A percentile compares a stretch with the other conserved stretches of the same genome.
Conservation (phyloP, 2,888 invertebrate species). For the Amphipoea lucens region DNA sequence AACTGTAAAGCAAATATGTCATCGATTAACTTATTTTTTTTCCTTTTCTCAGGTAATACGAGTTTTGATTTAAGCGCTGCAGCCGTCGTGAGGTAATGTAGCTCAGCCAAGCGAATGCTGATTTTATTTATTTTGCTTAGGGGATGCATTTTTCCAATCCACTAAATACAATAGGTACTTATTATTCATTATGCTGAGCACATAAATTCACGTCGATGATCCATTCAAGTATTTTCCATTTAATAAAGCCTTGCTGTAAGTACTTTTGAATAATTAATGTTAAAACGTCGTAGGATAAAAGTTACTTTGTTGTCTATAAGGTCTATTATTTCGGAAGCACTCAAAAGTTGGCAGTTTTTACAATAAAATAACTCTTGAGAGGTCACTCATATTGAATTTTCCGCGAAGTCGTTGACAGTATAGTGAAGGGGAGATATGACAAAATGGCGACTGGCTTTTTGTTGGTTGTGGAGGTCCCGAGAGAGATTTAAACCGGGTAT, state of each 20-base stretch:
- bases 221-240: slow-evolving; percentile 12
- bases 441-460: slow-evolving; percentile 31
- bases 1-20: neutral
- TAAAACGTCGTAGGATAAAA: slow-evolving; percentile 15
- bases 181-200: slow-evolving; percentile 27
- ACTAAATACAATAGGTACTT: slow-evolving; percentile 4
- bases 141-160: slow-evolving; percentile 16
- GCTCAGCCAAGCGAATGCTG: slow-evolving; percentile 34
- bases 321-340: slow-evolving; percentile 28
- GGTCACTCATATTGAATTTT: slow-evolving; percentile 46
- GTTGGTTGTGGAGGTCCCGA: slow-evolving; percentile 28
- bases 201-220: slow-evolving; percentile 1
- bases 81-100: slow-evolving; percentile 50
- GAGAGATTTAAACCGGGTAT: slow-evolving; percentile 26
- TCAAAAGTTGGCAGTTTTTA: slow-evolving; percentile 27
- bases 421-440: slow-evolving; percentile 14
- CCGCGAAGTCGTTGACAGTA: slow-evolving; percentile 9
- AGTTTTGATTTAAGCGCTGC: slow-evolving; percentile 37
- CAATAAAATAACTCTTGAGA: slow-evolving; percentile 26
- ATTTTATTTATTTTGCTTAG: slow-evolving; percentile 26
- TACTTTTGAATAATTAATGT: slow-evolving; percentile 30
- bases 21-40: slow-evolving; percentile 23
- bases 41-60: slow-evolving; percentile 61
- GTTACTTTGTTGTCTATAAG: slow-evolving; percentile 26
- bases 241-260: neutral